Base-by-base conservation (phyloP, 2,888 invertebrate genomes). In the Eucera pruinosa region DNA sequence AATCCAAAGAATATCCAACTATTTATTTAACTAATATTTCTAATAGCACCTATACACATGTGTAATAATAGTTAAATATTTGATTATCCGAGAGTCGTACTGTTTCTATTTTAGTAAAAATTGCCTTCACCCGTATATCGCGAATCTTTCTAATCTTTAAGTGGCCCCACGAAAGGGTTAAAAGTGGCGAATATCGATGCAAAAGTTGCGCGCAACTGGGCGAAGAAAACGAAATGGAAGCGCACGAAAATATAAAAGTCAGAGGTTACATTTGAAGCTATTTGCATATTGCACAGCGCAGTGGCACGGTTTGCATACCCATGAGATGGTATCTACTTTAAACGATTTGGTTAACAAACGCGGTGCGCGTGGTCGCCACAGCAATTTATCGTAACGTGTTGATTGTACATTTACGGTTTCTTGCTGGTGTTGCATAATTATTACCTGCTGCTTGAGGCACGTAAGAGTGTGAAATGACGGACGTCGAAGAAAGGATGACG, bases 401-500 rank as follows among this genome's bases (percentile, higher is more conserved):
- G 23, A 33, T 25, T 27, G n/a, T 11, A 11, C 1, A 23, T 60
- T 52, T 58, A 25, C 25, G 1, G 5, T 7, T 20, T 18, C 5
- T 33, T 6, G 7, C 18, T 50, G 18, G 36, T 68, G 23, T 33
- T 57, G 39, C 36, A 20, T 13, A 18, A 58, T 72, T 39, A 57
- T 85, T 85, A 85, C 85, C 85, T 87, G 80, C 36, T 30, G 61
- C 70, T 54, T 80, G 73, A 15, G 80, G 36, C 48, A 80, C 81
- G 72, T 89, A 79, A 50, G 90, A 87, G 72, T 87, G 76, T 71
- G 90, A 87, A 81, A 89, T 87, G 70, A 88, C 89, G 66, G 87
- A 87, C 76, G 89, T 85, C 75, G 84, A 81, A 58, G 89, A 85
- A 57, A 89, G 78, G 68, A 89, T 85, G 77, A 86, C 83, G 81